These are phyloP conservation scores for Beris chalybata DNA, from an alignment of 2,888 invertebrate genomes.

Conservation along the genomic window DNA sequence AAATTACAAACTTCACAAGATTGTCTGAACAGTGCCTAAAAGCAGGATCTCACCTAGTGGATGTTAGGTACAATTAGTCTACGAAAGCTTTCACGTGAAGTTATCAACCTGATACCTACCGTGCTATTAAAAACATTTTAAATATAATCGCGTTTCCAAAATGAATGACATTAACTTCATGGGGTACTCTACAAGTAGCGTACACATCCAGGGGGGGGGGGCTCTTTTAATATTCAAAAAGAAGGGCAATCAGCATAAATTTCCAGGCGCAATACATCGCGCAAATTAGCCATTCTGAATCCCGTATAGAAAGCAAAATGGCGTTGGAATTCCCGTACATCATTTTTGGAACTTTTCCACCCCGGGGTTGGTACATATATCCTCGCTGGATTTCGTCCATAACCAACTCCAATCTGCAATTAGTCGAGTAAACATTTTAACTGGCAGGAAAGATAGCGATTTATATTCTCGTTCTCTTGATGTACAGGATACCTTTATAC, in stretches of 20 bases:
- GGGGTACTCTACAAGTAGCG: slow-evolving; percentile 5
- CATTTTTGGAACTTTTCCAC: background rate
- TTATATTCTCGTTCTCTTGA: slow-evolving; percentile 16
- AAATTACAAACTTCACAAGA: too few relatives aligned
- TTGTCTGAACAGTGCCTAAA: too few relatives aligned
- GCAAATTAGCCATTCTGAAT: slow-evolving; percentile 13
- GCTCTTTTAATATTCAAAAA: slow-evolving; percentile 31
- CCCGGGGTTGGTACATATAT: slow-evolving; percentile 1
- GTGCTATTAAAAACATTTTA: slow-evolving; percentile 18
- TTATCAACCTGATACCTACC: background rate
- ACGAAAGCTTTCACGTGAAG: slow-evolving; percentile 7
- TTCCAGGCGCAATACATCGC: slow-evolving; percentile 18
- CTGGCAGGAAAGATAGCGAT: slow-evolving; percentile 32
- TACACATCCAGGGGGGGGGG: slow-evolving; percentile 9
- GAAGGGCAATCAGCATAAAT: slow-evolving; percentile 32
- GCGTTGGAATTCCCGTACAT: slow-evolving; percentile 20
- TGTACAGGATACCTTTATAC: slow-evolving; percentile 11
- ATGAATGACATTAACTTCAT: slow-evolving; percentile 25
- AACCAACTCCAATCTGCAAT: slow-evolving; percentile 28
- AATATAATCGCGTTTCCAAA: slow-evolving; percentile 26
- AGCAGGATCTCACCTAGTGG: too few relatives aligned
- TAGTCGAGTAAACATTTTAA: slow-evolving; percentile 33
- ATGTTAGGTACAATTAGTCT: too few relatives aligned
- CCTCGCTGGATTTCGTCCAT: background rate
- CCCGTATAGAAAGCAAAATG: slow-evolving; percentile 28